These are phyloP conservation scores for Pseudococcus viburni DNA, from an alignment of 2,888 invertebrate genomes.

Conservation along the genomic window DNA sequence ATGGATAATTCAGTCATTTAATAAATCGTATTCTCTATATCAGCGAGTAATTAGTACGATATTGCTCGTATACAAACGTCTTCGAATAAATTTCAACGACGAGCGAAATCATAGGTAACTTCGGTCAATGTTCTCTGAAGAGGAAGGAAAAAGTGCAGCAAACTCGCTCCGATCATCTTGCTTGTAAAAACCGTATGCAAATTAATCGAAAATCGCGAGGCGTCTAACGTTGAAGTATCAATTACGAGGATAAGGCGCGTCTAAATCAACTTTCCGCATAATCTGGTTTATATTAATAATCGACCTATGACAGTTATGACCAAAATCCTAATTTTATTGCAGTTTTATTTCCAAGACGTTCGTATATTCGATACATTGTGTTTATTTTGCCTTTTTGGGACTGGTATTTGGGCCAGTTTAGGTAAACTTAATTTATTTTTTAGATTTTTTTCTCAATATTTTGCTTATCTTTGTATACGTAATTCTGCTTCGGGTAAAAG, in stretches of 20 bases:
- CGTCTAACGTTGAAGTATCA: conserved; percentile 5
- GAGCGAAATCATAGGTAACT: background rate
- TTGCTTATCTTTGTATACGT: too few species aligned
- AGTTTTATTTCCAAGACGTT: background rate
- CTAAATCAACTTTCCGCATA: background rate
- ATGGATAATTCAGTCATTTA: conserved; percentile 29
- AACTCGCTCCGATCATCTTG: background rate
- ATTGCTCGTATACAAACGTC: background rate
- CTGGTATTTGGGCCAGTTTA: background rate
- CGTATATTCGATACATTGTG: background rate
- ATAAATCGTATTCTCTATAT: background rate
- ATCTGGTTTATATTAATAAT: background rate
- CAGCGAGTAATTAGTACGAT: conserved; percentile 11
- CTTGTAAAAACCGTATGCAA: background rate
- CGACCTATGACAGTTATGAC: background rate
- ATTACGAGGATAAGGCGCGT: background rate
- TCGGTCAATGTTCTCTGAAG: background rate
- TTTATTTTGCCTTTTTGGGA: background rate
- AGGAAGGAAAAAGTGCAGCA: background rate
- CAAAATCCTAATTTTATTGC: background rate
- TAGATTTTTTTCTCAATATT: background rate
- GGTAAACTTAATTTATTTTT: background rate
- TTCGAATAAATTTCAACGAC: conserved; percentile 1
- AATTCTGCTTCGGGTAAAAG: background rate
- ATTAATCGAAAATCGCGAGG: background rate